These are phyloP conservation scores for Archivesica marissinica DNA, from an alignment of 1,140 invertebrate species.

Conservation along the genomic window DNA sequence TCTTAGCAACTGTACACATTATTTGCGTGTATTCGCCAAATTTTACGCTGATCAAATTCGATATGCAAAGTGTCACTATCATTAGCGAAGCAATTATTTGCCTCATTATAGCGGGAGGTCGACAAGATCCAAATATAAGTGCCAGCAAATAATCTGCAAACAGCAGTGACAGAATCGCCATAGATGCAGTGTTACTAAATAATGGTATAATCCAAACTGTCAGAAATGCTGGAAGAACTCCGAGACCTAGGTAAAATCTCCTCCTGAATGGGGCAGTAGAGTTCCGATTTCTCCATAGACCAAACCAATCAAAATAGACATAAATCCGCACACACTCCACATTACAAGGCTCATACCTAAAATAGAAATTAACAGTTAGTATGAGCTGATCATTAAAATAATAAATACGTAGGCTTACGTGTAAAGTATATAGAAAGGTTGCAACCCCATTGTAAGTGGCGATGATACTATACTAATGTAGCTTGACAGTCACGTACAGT, in stretches of 20 bases:
- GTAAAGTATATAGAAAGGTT: no score
- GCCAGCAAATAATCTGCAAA: constrained; percentile 62
- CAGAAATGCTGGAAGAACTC: constrained; percentile 64
- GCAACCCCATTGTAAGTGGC: no score
- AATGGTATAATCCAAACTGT: constrained; percentile 56
- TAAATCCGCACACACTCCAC: constrained; percentile 32
- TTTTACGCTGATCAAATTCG: constrained; percentile 28
- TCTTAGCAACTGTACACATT: constrained; percentile 39
- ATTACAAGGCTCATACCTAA: constrained; percentile 42
- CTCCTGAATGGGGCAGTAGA: constrained; percentile 62
- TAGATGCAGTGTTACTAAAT: constrained; percentile 89
- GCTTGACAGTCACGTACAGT: no score
- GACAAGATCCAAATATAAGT: constrained; percentile 35
- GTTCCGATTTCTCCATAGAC: constrained; percentile 70
- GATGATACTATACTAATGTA: no score
- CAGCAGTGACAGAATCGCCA: constrained; percentile 60
- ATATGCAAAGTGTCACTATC: constrained; percentile 52
- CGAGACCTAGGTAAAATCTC: constrained; percentile 67
- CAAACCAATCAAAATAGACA: constrained; percentile 41
- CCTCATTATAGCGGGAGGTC: not conserved
- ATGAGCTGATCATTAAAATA: no score
- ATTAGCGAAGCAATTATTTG: constrained; percentile 27
- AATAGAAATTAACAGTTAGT: no score
- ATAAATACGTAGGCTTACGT: no score
- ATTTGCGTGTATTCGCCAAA: constrained; percentile 34